These are phyloP conservation scores for Heliconius cydno DNA, from an alignment of 2,888 invertebrate species.

Conservation along the genomic window DNA sequence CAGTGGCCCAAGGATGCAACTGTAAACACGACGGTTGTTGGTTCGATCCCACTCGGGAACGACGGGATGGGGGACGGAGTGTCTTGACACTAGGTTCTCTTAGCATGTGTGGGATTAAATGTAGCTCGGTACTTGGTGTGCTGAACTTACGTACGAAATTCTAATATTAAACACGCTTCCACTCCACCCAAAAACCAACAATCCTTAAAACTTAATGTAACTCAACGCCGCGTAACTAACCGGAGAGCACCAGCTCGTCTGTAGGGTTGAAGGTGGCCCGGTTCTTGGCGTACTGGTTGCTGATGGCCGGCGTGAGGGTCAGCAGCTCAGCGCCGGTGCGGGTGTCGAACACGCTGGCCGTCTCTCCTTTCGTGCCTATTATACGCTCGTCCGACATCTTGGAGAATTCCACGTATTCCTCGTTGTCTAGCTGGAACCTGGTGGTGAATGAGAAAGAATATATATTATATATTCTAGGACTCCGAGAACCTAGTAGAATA, in stretches of 20 bases:
- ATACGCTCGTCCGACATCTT: constrained; percentile 93
- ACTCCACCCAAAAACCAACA: background rate
- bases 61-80: too few relatives aligned
- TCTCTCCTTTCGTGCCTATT: constrained; percentile 93
- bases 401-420: constrained; percentile 96
- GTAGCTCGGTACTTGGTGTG: too few relatives aligned
- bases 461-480: too few relatives aligned
- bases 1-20: too few relatives aligned
- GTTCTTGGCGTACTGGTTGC: constrained; percentile 97
- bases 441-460: too few relatives aligned
- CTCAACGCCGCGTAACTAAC: constrained; percentile 55
- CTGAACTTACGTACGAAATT: background rate
- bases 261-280: constrained; percentile 96
- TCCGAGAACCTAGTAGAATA: too few relatives aligned
- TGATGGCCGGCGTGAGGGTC: constrained; percentile 90
- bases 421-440: constrained; percentile 90
- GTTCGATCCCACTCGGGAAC: too few relatives aligned
- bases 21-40: too few relatives aligned
- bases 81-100: too few relatives aligned
- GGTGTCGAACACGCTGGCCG: constrained; percentile 94
- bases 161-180: background rate
- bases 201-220: too few relatives aligned
- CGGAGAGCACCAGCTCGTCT: constrained; percentile 95
- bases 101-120: too few relatives aligned
- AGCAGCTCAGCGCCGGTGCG: constrained; percentile 89